A percentile compares a stretch with the other conserved stretches of the same genome.
Conservation (phyloP, 2,888 invertebrate genomes). For the Drosophila quinaria region DNA sequence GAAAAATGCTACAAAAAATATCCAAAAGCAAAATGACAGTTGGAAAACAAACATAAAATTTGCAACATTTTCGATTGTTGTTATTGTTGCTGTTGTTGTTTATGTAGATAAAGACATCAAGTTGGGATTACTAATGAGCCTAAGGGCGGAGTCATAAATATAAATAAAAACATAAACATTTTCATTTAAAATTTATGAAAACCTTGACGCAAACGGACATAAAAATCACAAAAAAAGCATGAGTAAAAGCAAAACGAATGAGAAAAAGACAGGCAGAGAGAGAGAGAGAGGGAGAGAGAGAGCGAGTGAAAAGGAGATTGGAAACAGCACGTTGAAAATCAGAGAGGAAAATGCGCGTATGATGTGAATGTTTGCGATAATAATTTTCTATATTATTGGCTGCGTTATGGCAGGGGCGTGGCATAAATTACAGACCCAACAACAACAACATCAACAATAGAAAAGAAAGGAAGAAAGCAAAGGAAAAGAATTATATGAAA, state of each 20-base stretch:
- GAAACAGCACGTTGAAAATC: conserved; percentile 48
- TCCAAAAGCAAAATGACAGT: conserved; percentile 22
- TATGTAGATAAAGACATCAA: conserved; percentile 51
- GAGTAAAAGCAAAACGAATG: conserved; percentile 41
- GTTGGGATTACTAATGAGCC: conserved; percentile 63
- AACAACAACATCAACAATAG: conserved; percentile 2
- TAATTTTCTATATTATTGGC: conserved; percentile 76
- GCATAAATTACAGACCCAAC: conserved; percentile 67
- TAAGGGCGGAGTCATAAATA: conserved; percentile 49
- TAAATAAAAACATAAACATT: conserved; percentile 63
- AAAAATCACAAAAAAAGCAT: conserved; percentile 20
- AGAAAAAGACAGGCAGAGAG: conserved; percentile 11
- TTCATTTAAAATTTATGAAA: conserved; percentile 68
- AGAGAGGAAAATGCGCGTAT: conserved; percentile 55
- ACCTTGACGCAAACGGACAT: conserved; percentile 48
- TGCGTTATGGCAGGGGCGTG: conserved; percentile 73
- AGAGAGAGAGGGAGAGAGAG: conserved; percentile 18
- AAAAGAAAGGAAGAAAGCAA: conserved; percentile 5
- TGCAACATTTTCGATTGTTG: conserved; percentile 12
- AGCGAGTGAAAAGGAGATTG: background rate
- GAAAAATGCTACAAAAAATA: conserved; percentile 13
- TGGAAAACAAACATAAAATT: conserved; percentile 32
- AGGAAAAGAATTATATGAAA: conserved; percentile 32
- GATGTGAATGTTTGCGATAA: conserved; percentile 70
- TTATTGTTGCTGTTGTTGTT: conserved; percentile 19